phyloP scores from a whole-genome alignment of 2,888 invertebrate species.

The Allygus modestus region DNA sequence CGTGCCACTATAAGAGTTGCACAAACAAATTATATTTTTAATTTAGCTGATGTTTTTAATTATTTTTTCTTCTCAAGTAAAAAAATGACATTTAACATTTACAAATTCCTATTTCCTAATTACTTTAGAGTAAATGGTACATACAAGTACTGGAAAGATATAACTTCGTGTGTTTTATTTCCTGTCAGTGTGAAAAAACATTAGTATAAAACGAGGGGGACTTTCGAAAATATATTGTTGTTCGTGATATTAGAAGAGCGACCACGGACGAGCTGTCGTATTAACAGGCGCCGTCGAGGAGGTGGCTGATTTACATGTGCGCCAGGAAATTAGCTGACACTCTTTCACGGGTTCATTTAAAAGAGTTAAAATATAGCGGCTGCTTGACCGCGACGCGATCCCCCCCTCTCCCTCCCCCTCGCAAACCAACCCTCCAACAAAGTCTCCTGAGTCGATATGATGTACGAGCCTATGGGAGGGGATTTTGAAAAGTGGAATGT shows the following conservation, averaged over 20 bases:
- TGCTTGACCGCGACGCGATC: background rate
- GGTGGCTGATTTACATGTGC: slow-evolving; percentile 39
- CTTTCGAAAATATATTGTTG: background rate
- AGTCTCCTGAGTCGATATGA: background rate
- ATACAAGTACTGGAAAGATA: too few species aligned
- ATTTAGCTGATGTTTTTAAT: too few species aligned
- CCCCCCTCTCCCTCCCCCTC: background rate
- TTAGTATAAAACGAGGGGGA: background rate
- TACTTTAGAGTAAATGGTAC: too few species aligned
- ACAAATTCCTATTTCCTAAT: too few species aligned
- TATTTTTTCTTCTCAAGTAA: too few species aligned
- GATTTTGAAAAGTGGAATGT: background rate
- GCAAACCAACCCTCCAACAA: background rate
- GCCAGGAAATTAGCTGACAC: slow-evolving; percentile 58
- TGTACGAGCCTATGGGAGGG: background rate
- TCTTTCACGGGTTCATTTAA: slow-evolving; percentile 55
- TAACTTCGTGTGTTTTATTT: too few species aligned
- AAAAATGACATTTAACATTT: too few species aligned
- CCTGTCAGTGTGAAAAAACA: too few species aligned
- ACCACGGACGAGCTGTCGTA: slow-evolving; percentile 44
- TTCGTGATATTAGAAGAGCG: slow-evolving; percentile 15
- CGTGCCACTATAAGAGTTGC: too few species aligned
- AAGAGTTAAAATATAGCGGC: slow-evolving; percentile 57
- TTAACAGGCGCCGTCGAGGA: background rate
- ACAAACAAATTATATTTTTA: too few species aligned